A percentile compares a stretch with the other conserved stretches of the same genome.
These are phyloP conservation scores for Pao palembangensis DNA, from an alignment of 2,113 vertebrate genomes.

Conservation along the genomic window DNA sequence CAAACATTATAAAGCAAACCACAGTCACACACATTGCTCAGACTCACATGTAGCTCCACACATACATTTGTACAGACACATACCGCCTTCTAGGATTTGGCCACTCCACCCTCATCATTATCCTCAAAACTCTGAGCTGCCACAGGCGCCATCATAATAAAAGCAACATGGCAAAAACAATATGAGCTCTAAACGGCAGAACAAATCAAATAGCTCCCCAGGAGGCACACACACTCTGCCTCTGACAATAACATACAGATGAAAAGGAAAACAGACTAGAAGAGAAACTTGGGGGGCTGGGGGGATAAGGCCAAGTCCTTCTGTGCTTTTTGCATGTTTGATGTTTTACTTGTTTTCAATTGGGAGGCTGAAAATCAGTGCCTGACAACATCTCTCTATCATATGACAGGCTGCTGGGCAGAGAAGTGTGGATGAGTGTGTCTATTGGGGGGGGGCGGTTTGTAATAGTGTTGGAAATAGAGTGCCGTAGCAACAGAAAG, in stretches of 20 bases:
- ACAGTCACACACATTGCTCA: slow-evolving; percentile 4
- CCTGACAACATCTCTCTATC: slow-evolving; percentile 63
- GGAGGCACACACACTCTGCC: slow-evolving; percentile 21
- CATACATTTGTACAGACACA: slow-evolving; percentile 16
- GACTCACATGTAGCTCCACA: not conserved
- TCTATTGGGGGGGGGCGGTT: not conserved
- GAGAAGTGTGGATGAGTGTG: slow-evolving; percentile 6
- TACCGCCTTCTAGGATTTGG: slow-evolving; percentile 8
- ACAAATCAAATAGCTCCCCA: slow-evolving; percentile 56
- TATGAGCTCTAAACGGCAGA: slow-evolving; percentile 59
- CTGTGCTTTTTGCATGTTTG: slow-evolving; percentile 52
- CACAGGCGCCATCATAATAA: slow-evolving; percentile 57
- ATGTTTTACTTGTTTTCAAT: slow-evolving; percentile 63
- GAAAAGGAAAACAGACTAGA: slow-evolving; percentile 19
- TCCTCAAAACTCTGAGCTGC: slow-evolving; percentile 21
- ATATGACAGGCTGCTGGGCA: slow-evolving; percentile 49
- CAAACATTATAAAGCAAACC: not conserved
- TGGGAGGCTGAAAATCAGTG: slow-evolving; percentile 61
- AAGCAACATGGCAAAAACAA: slow-evolving; percentile 60
- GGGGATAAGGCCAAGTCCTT: slow-evolving; percentile 40
- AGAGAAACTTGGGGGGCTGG: slow-evolving; percentile 13
- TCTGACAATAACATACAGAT: slow-evolving; percentile 30
- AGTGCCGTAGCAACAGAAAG: slow-evolving; percentile 31
- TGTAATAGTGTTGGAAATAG: slow-evolving; percentile 44
- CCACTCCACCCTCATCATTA: slow-evolving; percentile 29